These are phyloP conservation scores for Phthorimaea operculella DNA, from an alignment of 1,140 invertebrate species.

Conservation along the genomic window DNA sequence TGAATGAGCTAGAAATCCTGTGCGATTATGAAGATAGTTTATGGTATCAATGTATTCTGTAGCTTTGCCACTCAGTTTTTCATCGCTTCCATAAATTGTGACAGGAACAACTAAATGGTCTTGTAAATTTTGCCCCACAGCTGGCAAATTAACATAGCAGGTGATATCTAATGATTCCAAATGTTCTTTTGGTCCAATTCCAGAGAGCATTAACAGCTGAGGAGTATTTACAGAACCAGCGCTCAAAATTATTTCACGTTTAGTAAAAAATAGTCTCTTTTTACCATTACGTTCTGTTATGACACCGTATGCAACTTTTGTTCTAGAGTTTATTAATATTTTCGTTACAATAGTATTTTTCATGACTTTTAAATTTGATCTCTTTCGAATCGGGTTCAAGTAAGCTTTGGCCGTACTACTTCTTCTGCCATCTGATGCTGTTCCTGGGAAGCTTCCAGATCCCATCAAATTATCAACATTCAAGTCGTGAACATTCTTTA, in stretches of 20 bases:
- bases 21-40: slow-evolving; percentile 41
- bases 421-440: slow-evolving; percentile 63
- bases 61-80: slow-evolving; percentile 11
- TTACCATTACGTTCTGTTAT: slow-evolving; percentile 28
- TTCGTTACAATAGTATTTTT: slow-evolving; percentile 68
- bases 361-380: slow-evolving; percentile 74
- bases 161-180: slow-evolving; percentile 44
- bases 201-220: slow-evolving; percentile 49
- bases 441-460: slow-evolving; percentile 35
- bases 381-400: slow-evolving; percentile 60
- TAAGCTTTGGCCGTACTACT: slow-evolving; percentile 70
- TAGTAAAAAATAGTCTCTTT: slow-evolving; percentile 10
- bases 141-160: slow-evolving; percentile 63
- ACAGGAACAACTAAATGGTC: slow-evolving; percentile 58
- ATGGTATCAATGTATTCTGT: slow-evolving; percentile 26
- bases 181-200: slow-evolving; percentile 43
- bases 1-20: slow-evolving; percentile 32
- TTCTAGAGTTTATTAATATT: slow-evolving; percentile 25
- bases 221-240: slow-evolving; percentile 63
- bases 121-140: slow-evolving; percentile 77
- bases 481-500: slow-evolving; percentile 32
- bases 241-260: slow-evolving; percentile 65
- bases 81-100: slow-evolving; percentile 31
- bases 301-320: slow-evolving; percentile 27
- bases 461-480: slow-evolving; percentile 45